A percentile compares a stretch with the other conserved stretches of the same genome.
Conservation (phyloP, 1,140 invertebrate genomes). For the Drosophila punjabiensis region DNA sequence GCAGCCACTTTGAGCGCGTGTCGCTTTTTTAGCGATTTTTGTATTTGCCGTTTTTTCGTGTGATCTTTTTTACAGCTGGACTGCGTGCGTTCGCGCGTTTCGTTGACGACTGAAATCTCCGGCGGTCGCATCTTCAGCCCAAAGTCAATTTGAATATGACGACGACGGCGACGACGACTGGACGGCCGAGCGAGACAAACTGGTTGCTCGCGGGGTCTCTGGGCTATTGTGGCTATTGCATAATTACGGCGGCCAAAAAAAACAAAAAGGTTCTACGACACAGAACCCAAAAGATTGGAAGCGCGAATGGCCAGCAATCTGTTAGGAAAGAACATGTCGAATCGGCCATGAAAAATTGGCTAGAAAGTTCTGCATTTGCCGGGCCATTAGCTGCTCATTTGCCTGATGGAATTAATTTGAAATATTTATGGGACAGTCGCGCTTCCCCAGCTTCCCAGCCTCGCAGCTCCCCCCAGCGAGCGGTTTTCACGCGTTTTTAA, state of each 20-base stretch:
- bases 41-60: conserved; percentile 18
- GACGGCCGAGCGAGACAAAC: conserved; percentile 57
- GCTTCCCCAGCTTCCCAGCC: not conserved
- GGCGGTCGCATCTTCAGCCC: conserved; percentile 72
- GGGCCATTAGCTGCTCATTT: conserved; percentile 45
- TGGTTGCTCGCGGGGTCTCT: conserved; percentile 53
- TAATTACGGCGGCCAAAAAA: conserved; percentile 61
- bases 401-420: conserved; percentile 41
- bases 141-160: conserved; percentile 75
- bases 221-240: conserved; percentile 60
- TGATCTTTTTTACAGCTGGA: conserved; percentile 19
- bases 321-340: conserved; percentile 5
- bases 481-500: conserved; percentile 55
- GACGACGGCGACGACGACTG: conserved; percentile 52
- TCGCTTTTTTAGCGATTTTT: conserved; percentile 6
- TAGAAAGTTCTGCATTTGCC: conserved; percentile 48
- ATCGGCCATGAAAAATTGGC: conserved; percentile 26
- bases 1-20: conserved; percentile 29
- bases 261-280: conserved; percentile 52
- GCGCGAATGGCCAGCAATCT: conserved; percentile 21
- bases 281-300: conserved; percentile 34
- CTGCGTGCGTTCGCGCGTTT: conserved; percentile 72
- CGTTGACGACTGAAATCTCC: conserved; percentile 62
- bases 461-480: not conserved
- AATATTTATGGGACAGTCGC: conserved; percentile 31